phyloP scores from a whole-genome alignment of 1,140 invertebrate genomes.

The Luehdorfia chinensis region DNA sequence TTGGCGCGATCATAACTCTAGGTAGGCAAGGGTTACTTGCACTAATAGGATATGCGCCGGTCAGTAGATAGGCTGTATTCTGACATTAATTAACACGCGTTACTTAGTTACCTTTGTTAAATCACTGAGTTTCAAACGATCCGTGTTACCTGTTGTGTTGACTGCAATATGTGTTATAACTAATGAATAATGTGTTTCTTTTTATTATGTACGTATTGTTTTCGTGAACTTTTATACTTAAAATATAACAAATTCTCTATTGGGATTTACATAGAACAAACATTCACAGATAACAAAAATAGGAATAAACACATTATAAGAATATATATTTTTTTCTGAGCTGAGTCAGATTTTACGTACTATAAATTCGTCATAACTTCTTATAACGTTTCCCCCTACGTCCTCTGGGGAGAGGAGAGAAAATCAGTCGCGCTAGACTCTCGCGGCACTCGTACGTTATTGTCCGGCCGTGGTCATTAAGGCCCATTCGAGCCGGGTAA shows the following conservation, averaged over 20 bases:
- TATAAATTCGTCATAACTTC: constrained; percentile 54
- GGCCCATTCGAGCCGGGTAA: constrained; percentile 40
- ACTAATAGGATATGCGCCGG: constrained; percentile 42
- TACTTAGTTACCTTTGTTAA: constrained; percentile 32
- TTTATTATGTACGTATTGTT: too few relatives aligned
- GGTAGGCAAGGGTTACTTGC: constrained; percentile 45
- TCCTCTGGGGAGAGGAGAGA: constrained; percentile 33
- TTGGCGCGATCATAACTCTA: constrained; percentile 62
- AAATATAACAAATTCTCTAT: too few relatives aligned
- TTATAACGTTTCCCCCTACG: constrained; percentile 35
- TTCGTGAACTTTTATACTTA: too few relatives aligned
- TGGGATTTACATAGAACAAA: too few relatives aligned
- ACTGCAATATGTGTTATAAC: too few relatives aligned
- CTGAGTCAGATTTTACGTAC: too few relatives aligned
- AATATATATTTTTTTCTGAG: too few relatives aligned
- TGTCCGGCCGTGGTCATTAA: constrained; percentile 49
- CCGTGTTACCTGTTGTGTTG: too few relatives aligned
- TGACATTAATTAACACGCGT: constrained; percentile 22
- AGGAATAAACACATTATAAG: too few relatives aligned
- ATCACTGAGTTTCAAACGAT: constrained; percentile 3
- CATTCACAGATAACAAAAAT: too few relatives aligned
- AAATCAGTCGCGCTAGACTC: constrained; percentile 46
- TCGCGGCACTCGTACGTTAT: constrained; percentile 39
- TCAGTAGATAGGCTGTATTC: constrained; percentile 27
- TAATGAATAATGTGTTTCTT: too few relatives aligned